Base-by-base conservation (phyloP, 2,113 vertebrate species). In the Zootoca vivipara region DNA sequence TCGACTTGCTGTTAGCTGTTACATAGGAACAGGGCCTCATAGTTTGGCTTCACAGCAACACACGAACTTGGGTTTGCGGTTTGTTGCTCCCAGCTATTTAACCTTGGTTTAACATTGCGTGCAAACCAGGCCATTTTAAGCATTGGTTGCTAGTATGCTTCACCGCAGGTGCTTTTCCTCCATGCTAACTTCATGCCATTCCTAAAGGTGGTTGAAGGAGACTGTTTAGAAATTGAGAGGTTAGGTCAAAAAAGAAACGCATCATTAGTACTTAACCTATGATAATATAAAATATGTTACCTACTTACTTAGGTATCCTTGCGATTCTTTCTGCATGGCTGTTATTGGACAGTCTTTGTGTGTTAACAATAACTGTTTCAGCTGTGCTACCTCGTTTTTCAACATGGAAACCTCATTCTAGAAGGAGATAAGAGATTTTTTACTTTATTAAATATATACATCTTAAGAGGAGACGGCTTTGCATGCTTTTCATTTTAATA, bases 271-370 rank as follows among this genome's bases (percentile, higher is more conserved):
- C 18, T 10, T 46, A 87, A 73, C 38, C 12, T 64, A 22, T 62
- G 56, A 74, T 64, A 82, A 88, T 67, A 86, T 52, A 86, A 86
- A 85, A 38, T 4, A 56, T 35, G 90, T 72, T 78, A 78, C 87
- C 87, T 97, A 99, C 99, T 99, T 98, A 99, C 99, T 99, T 97
- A 99, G 97, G 97, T 99, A 99, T 97, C 99, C 99, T 98, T 99
- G 99, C 28, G 98, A 98, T 90, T 99, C 99, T 97, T 99, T 99
- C 97, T 99, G 99, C 98, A 99, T 98, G 96, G 98, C 97, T 95
- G 99, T 99, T 97, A 99, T 99, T 78, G 99, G 99, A 96, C 99
- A 99, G 96, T 99, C 99, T 97, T 99, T 99, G 96, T 99, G 99
- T 88, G 99, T 99, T 96, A 99, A 96, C 96, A 99, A 97, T 93